Conservation (phyloP, 1,140 invertebrate species). For the Saccostrea cuccullata region DNA sequence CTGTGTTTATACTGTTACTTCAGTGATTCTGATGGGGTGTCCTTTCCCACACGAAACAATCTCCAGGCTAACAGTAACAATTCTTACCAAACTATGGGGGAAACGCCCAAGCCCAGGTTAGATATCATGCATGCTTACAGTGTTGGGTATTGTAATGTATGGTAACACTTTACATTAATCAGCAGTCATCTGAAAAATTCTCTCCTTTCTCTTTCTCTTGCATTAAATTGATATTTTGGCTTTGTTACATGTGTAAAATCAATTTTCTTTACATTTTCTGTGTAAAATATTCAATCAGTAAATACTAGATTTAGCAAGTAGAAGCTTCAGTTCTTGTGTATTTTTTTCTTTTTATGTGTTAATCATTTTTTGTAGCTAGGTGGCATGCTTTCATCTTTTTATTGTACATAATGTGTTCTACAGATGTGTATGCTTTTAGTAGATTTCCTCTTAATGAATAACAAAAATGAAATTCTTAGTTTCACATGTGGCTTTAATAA, state of each 20-base stretch:
- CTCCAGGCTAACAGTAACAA: conserved; percentile 80
- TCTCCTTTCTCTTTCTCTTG: background rate
- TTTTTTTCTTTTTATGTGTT: background rate
- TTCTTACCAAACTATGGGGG: conserved; percentile 93
- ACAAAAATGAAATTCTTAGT: too few species aligned
- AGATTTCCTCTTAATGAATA: too few species aligned
- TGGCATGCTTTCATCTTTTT: conserved; percentile 22
- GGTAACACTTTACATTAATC: background rate
- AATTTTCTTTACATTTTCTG: background rate
- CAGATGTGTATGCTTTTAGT: too few species aligned
- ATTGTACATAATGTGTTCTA: background rate
- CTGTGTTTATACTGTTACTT: conserved; percentile 62
- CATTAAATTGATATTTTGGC: background rate
- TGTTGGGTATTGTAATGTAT: conserved; percentile 19
- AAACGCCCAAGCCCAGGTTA: conserved; percentile 80
- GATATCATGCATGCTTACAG: conserved; percentile 40
- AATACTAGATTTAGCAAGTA: too few species aligned
- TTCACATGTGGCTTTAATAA: too few species aligned
- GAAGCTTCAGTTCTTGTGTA: background rate
- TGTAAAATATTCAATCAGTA: too few species aligned
- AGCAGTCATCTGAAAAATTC: background rate
- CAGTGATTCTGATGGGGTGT: conserved; percentile 93
- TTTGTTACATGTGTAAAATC: conserved; percentile 20
- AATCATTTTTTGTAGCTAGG: background rate
- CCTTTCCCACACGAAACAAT: conserved; percentile 89